Evolutionary conservation across 2,113 vertebrate species (phyloP), one percentile per base, ranked within the genome.

Genomic region (Lampris megalopsis): DNA sequence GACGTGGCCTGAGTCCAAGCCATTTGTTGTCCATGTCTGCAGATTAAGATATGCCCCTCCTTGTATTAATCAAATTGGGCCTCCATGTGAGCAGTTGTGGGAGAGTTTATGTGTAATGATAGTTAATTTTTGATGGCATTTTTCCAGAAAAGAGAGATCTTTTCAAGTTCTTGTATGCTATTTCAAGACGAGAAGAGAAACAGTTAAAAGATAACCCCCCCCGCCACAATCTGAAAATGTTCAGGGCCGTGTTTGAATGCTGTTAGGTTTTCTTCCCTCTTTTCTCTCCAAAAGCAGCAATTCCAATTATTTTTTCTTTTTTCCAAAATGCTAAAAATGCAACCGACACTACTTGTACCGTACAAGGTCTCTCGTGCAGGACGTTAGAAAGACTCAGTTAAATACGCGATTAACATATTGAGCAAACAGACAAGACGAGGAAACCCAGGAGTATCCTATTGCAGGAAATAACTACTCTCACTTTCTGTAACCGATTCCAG

Each of bases 391-490:
- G 82, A 92, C 92, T 93, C 93, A 86, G 84, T 91, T 93, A 91
- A 92, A 91, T 91, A 89, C 79, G 89, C 88, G 78, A 75, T 95
- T 94, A 96, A 96, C 95, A 93, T 92, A 91, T 94, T 92, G 91
- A 95, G 92, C 92, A 95, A 97, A 95, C 90, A 94, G 92, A 88
- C 80, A 91, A 75, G 80, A 93, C 89, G 92, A 91, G 94, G 95
- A 95, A 95, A 95, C 95, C 95, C 96, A 95, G 95, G 95, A 95
- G 92, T 97, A 96, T 98, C 94, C 9, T 5, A 89, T 98, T 99
- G 95, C 98, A 96, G 95, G 97, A 98, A 97, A 97, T 94, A 94
- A 94, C 93, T 90, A 87, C 75, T 93, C 79, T 83, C 82, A 83
- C 91, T 94, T 82, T 89, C 87, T 92, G 95, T 96, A 97, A 97